phyloP scores from a whole-genome alignment of 2,888 invertebrate genomes.

The Lasioglossum pauxillum region DNA sequence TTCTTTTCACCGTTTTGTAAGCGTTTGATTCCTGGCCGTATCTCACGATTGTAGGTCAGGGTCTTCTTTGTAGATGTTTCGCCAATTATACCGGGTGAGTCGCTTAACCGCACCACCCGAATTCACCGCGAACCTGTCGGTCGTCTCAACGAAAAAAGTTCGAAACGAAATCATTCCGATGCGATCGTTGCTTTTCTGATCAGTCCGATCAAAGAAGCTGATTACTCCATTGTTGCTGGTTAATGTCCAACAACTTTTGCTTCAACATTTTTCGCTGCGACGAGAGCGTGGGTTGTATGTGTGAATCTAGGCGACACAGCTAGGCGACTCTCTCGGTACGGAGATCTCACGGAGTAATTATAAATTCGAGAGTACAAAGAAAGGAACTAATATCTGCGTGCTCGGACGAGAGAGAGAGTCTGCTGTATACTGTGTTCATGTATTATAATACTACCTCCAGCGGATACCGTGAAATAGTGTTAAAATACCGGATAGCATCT shows the following conservation, averaged over 20 bases:
- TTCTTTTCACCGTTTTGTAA: background rate
- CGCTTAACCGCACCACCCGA: no score
- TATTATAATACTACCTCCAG: slow-evolving; percentile 48
- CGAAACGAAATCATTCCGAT: no score
- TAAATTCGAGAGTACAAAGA: slow-evolving; percentile 67
- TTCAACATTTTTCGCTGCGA: no score
- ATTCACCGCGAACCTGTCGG: no score
- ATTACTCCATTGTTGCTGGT: no score
- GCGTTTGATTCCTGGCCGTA: no score
- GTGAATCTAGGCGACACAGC: background rate
- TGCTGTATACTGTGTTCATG: slow-evolving; percentile 19
- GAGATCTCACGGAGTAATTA: slow-evolving; percentile 59
- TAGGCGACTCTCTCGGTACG: background rate
- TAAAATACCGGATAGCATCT: background rate
- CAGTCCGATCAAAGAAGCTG: no score
- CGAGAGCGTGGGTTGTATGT: no score
- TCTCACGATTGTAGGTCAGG: background rate
- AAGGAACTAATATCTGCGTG: background rate
- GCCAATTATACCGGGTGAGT: background rate
- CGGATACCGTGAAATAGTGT: slow-evolving; percentile 3
- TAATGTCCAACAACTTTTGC: no score
- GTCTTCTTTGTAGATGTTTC: background rate
- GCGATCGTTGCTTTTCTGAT: no score
- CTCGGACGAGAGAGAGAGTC: background rate
- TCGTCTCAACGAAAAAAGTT: no score